Percentiles rank a stretch among this genome's conserved stretches.
phyloP scores from a whole-genome alignment of 2,888 invertebrate species.

The Xiphydria camelus region DNA sequence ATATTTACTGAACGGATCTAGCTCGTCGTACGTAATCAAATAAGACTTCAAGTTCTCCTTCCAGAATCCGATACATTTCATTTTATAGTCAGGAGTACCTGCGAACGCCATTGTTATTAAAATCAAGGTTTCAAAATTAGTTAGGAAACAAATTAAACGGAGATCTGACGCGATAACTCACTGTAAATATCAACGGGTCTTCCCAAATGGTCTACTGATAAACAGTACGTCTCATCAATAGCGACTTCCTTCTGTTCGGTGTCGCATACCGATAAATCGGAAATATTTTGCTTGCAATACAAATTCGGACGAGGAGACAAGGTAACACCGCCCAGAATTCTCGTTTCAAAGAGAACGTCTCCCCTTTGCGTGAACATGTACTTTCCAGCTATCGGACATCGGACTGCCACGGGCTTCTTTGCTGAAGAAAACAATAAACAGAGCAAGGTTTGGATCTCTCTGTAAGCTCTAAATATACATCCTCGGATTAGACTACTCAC shows the following conservation, averaged over 20 bases:
- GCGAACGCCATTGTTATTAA: slow-evolving; percentile 18
- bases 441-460: too few species aligned
- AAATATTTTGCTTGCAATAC: slow-evolving; percentile 90
- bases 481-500: too few species aligned
- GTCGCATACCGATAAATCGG: slow-evolving; percentile 95
- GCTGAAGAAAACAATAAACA: slow-evolving; percentile 59
- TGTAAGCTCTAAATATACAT: too few species aligned
- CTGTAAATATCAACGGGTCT: slow-evolving; percentile 94
- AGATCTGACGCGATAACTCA: slow-evolving; percentile 40
- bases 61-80: slow-evolving; percentile 98
- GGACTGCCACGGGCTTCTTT: slow-evolving; percentile 87
- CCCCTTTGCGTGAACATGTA: slow-evolving; percentile 91
- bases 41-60: slow-evolving; percentile 97
- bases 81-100: slow-evolving; percentile 91
- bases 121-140: slow-evolving; percentile 1
- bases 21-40: slow-evolving; percentile 91
- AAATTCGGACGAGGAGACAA: slow-evolving; percentile 90
- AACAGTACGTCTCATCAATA: slow-evolving; percentile 93
- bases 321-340: slow-evolving; percentile 95
- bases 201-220: slow-evolving; percentile 94
- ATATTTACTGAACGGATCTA: slow-evolving; percentile 94
- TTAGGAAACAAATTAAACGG: neutral
- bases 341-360: slow-evolving; percentile 88
- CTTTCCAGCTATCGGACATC: slow-evolving; percentile 96
- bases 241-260: slow-evolving; percentile 92